Conservation (phyloP, 2,888 invertebrate genomes). For the Acrobasis consociella region DNA sequence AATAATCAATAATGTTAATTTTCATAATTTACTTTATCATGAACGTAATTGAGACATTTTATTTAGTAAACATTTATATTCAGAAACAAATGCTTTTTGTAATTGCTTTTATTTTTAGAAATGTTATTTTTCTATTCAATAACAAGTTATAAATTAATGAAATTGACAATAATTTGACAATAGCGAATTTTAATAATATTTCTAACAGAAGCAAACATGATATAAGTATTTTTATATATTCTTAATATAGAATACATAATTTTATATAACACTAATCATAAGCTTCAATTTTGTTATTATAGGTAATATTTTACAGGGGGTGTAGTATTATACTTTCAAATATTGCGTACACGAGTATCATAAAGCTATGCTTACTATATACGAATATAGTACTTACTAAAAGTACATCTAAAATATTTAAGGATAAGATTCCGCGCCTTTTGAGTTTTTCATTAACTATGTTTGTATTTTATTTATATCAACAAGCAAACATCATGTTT, state of each 20-base stretch:
- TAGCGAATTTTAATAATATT: neutral
- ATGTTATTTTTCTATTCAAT: too few relatives aligned
- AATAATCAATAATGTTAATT: too few relatives aligned
- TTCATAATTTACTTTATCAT: too few relatives aligned
- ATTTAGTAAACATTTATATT: too few relatives aligned
- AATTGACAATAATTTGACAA: neutral
- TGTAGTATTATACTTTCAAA: neutral
- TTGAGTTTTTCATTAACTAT: conserved; percentile 25
- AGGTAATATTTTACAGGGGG: conserved; percentile 1
- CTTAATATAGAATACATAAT: conserved; percentile 6
- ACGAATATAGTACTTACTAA: neutral
- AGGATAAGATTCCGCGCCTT: conserved; percentile 29
- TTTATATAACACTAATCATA: conserved; percentile 43
- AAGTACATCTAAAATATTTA: conserved; percentile 9
- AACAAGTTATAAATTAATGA: too few relatives aligned
- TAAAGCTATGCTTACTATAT: conserved; percentile 4
- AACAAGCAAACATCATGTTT: neutral
- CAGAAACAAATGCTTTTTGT: too few relatives aligned
- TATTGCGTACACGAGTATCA: conserved; percentile 1
- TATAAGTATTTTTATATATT: neutral
- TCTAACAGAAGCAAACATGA: conserved; percentile 8
- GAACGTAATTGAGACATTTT: too few relatives aligned
- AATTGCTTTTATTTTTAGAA: too few relatives aligned
- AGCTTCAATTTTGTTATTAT: conserved; percentile 37
- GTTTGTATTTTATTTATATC: neutral